Conservation (phyloP, 2,113 vertebrate genomes). For the Promerops cafer region DNA sequence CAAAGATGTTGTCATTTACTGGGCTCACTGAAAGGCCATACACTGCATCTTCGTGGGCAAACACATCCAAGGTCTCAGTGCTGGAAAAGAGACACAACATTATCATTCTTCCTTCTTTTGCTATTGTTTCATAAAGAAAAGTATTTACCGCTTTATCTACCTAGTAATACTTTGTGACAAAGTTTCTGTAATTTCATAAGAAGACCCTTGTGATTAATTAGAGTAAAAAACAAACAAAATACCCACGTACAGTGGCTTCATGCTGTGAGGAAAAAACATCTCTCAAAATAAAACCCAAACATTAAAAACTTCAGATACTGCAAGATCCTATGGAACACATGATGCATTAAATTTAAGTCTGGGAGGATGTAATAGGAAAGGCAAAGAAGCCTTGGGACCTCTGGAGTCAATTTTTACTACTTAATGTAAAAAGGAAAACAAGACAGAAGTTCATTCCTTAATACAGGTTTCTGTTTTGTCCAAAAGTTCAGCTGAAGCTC, state of each 20-base stretch:
- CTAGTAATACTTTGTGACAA: not conserved
- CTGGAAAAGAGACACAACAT: slow-evolving; percentile 63
- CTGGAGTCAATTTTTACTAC: not conserved
- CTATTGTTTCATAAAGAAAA: not conserved
- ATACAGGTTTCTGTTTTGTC: not conserved
- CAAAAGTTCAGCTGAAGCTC: not conserved
- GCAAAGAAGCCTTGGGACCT: not conserved
- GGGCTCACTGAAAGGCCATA: slow-evolving; percentile 97
- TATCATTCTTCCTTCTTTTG: not conserved
- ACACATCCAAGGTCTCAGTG: slow-evolving; percentile 93
- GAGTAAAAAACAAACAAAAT: not conserved
- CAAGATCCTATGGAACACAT: not conserved
- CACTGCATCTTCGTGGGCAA: slow-evolving; percentile 97
- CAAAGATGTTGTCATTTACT: slow-evolving; percentile 96
- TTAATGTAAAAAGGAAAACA: not conserved
- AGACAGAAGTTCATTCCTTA: not conserved
- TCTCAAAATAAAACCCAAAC: not conserved
- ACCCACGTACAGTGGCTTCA: not conserved
- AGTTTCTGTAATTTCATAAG: not conserved
- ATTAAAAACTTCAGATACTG: not conserved
- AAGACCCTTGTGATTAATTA: not conserved
- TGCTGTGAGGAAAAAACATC: not conserved
- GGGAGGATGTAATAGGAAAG: not conserved
- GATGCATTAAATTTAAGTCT: not conserved
- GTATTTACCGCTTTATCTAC: not conserved